phyloP scores from a whole-genome alignment of 2,888 invertebrate species.

The Dendrolimus pini region DNA sequence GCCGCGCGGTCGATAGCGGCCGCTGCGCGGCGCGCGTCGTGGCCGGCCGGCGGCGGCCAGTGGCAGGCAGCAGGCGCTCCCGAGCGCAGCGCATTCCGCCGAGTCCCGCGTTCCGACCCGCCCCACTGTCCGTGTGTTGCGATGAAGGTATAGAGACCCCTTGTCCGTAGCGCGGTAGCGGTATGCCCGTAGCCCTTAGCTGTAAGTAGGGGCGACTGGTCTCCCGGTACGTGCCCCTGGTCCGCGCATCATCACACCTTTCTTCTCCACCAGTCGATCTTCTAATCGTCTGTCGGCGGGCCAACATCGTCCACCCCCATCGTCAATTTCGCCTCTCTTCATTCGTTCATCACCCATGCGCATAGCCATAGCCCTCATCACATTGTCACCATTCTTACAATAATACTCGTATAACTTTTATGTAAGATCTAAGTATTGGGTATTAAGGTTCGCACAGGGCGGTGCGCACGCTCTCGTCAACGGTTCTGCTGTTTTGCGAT shows the following conservation, averaged over 20 bases:
- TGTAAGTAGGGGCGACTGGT: constrained; percentile 52
- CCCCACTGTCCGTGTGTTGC: constrained; percentile 50
- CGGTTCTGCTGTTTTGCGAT: no score
- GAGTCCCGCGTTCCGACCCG: constrained; percentile 27
- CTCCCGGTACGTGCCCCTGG: constrained; percentile 49
- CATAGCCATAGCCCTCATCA: not conserved
- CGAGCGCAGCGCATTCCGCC: constrained; percentile 29
- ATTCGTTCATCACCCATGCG: not conserved
- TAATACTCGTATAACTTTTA: not conserved
- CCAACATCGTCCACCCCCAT: constrained; percentile 14
- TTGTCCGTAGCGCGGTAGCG: constrained; percentile 59
- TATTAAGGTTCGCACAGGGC: no score
- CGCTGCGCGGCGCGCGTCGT: constrained; percentile 11
- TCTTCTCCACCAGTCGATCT: constrained; percentile 14
- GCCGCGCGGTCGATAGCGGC: constrained; percentile 11
- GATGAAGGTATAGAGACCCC: constrained; percentile 66
- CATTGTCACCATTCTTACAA: not conserved
- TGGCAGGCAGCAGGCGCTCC: constrained; percentile 30
- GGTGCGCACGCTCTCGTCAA: no score
- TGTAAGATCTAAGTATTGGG: no score
- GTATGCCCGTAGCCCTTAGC: constrained; percentile 57
- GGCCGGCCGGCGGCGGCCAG: constrained; percentile 19
- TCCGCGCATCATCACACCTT: constrained; percentile 24
- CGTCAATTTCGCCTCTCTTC: not conserved
- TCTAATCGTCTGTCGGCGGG: constrained; percentile 10